Evolutionary conservation across 2,113 vertebrate species (phyloP).

Genomic region (Carettochelys insculpta): DNA sequence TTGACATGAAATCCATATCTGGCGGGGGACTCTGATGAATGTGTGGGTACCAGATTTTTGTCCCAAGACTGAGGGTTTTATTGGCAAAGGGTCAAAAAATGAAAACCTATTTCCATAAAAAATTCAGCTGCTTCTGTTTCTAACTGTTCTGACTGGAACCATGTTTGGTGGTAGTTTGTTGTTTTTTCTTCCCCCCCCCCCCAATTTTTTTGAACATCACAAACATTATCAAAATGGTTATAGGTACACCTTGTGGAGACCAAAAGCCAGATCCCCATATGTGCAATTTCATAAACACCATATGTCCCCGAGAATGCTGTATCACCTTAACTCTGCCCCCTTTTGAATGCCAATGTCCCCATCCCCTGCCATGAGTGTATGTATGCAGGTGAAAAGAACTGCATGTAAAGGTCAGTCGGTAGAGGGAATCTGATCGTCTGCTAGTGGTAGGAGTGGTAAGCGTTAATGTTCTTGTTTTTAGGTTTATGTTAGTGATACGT

Average conservation of each 20-base stretch:
- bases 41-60: neutral
- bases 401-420: neutral
- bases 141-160: neutral
- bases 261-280: neutral
- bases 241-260: neutral
- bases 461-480: neutral
- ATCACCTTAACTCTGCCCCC: neutral
- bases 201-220: neutral
- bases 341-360: neutral
- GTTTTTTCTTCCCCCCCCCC: no score
- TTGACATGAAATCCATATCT: neutral
- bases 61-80: neutral
- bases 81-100: neutral
- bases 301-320: neutral
- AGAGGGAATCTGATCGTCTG: neutral
- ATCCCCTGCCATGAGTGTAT: neutral
- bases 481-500: neutral
- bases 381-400: neutral
- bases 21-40: neutral
- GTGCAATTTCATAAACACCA: neutral
- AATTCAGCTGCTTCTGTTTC: neutral
- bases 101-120: neutral
- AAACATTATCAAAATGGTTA: neutral
- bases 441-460: neutral
- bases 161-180: no score